Base-by-base conservation (phyloP, 2,888 invertebrate genomes). In the Mesopsocus fuscifrons region DNA sequence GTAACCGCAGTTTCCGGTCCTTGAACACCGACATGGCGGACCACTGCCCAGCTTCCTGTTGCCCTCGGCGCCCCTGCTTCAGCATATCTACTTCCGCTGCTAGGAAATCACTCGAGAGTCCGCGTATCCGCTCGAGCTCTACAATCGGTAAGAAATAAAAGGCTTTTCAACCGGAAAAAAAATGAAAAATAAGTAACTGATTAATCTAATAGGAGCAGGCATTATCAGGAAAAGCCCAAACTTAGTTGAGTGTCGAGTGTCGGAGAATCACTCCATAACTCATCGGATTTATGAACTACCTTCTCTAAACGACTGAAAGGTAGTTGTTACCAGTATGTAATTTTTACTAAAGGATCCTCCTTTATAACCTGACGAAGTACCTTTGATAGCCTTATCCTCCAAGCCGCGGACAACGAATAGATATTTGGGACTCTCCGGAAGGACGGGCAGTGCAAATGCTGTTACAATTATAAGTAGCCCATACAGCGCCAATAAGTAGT, bases 351-450 rank as follows among this genome's bases (percentile, higher is more conserved):
- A n/a, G n/a, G n/a, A n/a, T n/a, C n/a, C n/a, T n/a, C n/a, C n/a
- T n/a, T n/a, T n/a, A n/a, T n/a, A n/a, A n/a, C n/a, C n/a, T n/a
- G n/a, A n/a, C n/a, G n/a, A n/a, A n/a, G n/a, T n/a, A n/a, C n/a
- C n/a, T n/a, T n/a, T n/a, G 47, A 76, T 58, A 42, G 84, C 84
- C 49, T 62, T 63, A 35, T 69, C 68, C 49, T 72, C 72, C 50
- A 81, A 61, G 44, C 69, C 68, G 53, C 67, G 74, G 35, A 81
- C 69, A 42, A 84, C 71, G 52, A 70, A 81, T 45, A 88, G 66
- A 63, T 78, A 91, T 57, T 88, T 85, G 1, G 92, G 92, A 59
- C 88, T 88, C 58, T 92, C 92, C 0, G 91, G 89, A 56, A 84
- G 68, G 45, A 69, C 61, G 18, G 69, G 69, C 22, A 84, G 59